Percentiles rank a stretch among this genome's conserved stretches.
phyloP scores from a whole-genome alignment of 2,797 vertebrate species.

The Sebastiscus tertius region DNA sequence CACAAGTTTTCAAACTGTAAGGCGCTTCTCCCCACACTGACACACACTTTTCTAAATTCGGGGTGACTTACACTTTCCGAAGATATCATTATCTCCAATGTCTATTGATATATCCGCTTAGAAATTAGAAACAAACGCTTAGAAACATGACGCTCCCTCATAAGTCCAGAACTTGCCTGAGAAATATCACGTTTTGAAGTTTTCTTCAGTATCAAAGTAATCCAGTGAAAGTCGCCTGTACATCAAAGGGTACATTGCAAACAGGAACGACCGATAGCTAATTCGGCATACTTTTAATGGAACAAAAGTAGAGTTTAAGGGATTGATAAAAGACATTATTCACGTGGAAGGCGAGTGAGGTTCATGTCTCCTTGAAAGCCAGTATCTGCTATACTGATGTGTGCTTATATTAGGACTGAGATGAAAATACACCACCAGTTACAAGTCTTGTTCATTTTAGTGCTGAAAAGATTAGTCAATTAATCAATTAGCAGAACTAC shows the following conservation, averaged over 20 bases:
- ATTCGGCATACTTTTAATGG: neutral
- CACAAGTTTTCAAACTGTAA: too few species aligned
- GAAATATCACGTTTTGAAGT: neutral
- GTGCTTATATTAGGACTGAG: neutral
- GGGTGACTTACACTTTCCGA: too few species aligned
- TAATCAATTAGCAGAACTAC: neutral
- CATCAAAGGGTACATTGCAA: neutral
- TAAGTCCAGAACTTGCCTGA: neutral
- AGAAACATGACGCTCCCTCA: too few species aligned
- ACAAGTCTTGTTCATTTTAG: neutral
- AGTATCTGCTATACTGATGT: neutral
- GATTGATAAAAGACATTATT: neutral
- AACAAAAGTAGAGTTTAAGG: too few species aligned
- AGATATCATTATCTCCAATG: rapidly evolving
- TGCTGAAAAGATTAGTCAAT: neutral
- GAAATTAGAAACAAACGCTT: neutral
- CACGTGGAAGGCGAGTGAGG: neutral
- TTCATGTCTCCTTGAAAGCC: neutral
- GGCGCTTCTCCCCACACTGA: too few species aligned
- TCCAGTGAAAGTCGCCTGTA: neutral
- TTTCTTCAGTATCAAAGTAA: neutral
- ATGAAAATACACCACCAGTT: neutral
- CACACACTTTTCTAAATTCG: too few species aligned
- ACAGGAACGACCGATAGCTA: neutral
- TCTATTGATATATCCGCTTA: neutral